Base-by-base conservation (phyloP, 2,113 vertebrate species). In the Cyphomyrus plagiostoma region DNA sequence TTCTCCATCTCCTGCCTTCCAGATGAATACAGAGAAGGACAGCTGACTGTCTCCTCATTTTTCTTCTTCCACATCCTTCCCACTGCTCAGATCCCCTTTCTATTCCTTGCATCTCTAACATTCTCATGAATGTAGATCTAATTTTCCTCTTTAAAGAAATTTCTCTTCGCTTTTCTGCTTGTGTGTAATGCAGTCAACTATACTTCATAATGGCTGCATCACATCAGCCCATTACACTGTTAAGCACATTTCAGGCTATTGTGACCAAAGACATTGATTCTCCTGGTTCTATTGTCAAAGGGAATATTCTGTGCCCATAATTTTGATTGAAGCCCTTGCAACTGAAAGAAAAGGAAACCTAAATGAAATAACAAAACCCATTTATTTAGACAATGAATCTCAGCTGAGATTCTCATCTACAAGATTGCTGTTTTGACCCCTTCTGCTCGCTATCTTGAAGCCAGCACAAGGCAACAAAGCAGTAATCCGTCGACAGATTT, bases 201-300 rank as follows among this genome's bases (percentile, higher is more conserved):
- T 21, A 88, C 35, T 21, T 87, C 26, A 58, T 56, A 35, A 21
- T 42, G 50, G 39, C 26, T 58, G 56, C 17, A 87, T 42, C 53
- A 23, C 86, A 87, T 23, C 35, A 58, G 35, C 17, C 49, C n/a
- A 50, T 35, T 35, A 21, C 26, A 35, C 50, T 45, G 82, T 87
- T 56, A 87, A 87, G 50, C 52, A 87, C 86, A 52, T 87, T 87
- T 87, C 86, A 56, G 50, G 21, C 50, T 87, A 58, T 87, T 87
- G 42, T 4, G 50, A 21, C 35, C 15, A 19, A 80, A 80, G 35
- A 42, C 74, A 80, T 87, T 87, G 86, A 87, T 80, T 39, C 50
- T 39, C 19, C 30, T 58, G 50, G n/a, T 58, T 58, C 52, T 53
- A 21, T 87, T 58, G 35, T 45, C 58, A 46, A 42, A 70, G 56